These are phyloP conservation scores for Drosophila sp. DNA, from an alignment of 1,140 invertebrate genomes.

Conservation along the genomic window DNA sequence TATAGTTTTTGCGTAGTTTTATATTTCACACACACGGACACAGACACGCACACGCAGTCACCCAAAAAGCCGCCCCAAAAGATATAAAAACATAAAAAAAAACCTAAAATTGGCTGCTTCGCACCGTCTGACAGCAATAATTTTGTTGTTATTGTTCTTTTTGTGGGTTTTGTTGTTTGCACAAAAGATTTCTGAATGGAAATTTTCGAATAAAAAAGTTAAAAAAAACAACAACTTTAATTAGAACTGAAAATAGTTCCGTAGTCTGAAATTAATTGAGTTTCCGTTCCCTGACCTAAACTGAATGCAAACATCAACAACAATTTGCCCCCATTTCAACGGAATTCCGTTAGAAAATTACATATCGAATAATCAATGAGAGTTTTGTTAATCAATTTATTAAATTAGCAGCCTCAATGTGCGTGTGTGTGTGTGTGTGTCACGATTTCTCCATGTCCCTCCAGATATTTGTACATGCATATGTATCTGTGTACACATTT, in stretches of 20 bases:
- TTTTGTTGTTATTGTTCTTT: constrained; percentile 30
- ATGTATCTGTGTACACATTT: background rate
- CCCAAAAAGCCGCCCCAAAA: constrained; percentile 17
- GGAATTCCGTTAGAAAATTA: background rate
- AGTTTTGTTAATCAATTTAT: constrained; percentile 15
- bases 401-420: constrained; percentile 9
- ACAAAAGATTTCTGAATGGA: constrained; percentile 40
- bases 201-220: constrained; percentile 25
- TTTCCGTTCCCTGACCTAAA: constrained; percentile 1
- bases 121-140: constrained; percentile 34
- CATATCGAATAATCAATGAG: constrained; percentile 3
- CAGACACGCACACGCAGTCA: constrained; percentile 15
- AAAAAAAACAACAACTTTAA: constrained; percentile 16
- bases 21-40: constrained; percentile 31
- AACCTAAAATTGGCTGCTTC: constrained; percentile 32
- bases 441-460: background rate
- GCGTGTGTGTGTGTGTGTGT: constrained; percentile 4
- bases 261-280: constrained; percentile 18
- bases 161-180: constrained; percentile 29
- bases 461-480: too few species aligned
- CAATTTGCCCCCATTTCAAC: constrained; percentile 11
- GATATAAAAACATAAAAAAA: constrained; percentile 31
- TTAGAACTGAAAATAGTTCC: constrained; percentile 28
- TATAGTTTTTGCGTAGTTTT: constrained; percentile 72
- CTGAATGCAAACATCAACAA: constrained; percentile 1